Evolutionary conservation across 1,140 invertebrate species (phyloP), one percentile per base, ranked within the genome.

Genomic region (Drosophila insularis): DNA sequence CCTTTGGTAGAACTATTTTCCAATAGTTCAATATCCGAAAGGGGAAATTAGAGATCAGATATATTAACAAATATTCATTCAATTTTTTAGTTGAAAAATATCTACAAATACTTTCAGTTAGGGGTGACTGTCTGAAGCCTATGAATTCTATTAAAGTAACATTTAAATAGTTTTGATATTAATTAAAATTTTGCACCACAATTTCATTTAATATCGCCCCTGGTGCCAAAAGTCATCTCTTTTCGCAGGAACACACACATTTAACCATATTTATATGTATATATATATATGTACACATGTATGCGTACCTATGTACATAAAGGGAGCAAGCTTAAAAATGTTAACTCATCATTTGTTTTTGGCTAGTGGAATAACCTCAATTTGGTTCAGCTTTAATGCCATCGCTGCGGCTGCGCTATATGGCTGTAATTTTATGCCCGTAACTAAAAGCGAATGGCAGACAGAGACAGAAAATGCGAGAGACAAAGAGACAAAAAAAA

Each of bases 291-390:
- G 19, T 6, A 6, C 6, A 17, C 39, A 43, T 17, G 1, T 14
- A 46, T 19, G 4, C 14, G 7, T 62, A 66, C 39, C 69, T 64
- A 60, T 59, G 66, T 46, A 55, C 40, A 68, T 63, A 58, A 39
- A 65, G 23, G 59, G 60, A 62, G 64, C 64, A 65, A 67, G 72
- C 71, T 74, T 81, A 46, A 69, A 85, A 76, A 63, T 84, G 82
- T 86, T 86, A 86, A 86, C 61, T 63, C 61, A 63, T 63, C 61
- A 50, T 50, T 50, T 50, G 43, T 63, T 40, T 46, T 63, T 40
- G 37, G 35, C 35, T 61, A 40, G 59, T 87, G 81, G 81, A 46
- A 71, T 87, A 86, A 86, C 82, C 82, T 79, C 75, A 86, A 79
- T 86, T 86, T 54, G 74, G 81, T 82, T 87, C 82, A 87, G 74